Evolutionary conservation across 1,140 invertebrate species (phyloP), one percentile per base, ranked within the genome.

Genomic region (Ooceraea biroi): DNA sequence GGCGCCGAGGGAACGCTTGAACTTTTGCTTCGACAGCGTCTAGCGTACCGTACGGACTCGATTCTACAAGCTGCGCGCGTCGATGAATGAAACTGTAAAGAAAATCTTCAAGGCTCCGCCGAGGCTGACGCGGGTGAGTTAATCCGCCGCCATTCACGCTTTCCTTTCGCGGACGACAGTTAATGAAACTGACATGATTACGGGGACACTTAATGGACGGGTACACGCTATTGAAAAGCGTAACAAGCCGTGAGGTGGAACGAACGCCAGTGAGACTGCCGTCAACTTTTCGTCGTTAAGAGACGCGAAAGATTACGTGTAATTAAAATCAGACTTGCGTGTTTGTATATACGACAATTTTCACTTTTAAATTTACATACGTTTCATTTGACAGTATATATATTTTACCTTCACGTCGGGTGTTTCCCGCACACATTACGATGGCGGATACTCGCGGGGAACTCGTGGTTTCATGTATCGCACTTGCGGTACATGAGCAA

Each of bases 61-160:
- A 86, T 71, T 86, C 86, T 52, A 48, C 11, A 19, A 22, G 30
- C 41, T 52, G 2, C 22, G 2, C 22, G 12, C 1, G 36, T 12
- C 41, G 22, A 87, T 87, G 82, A 87, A 88, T 84, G 82, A 84
- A 71, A 68, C 52, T 60, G 73, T 46, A 55, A 84, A 87, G 73
- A 80, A 84, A 74, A 78, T 84, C 41, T 25, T 65, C 71, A 83
- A 86, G 85, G 80, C 46, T 83, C 17, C 48, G 44, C 17, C 74
- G 61, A 52, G 73, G 12, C 41, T 58, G 71, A 4, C 36, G 1
- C 17, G 36, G 25, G 30, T 55, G 36, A 68, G 17, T 66, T 55
- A 77, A 77, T 66, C 19, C 27, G 41, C 44, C 30, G 60, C 4
- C 14, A 66, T 66, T 58, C 41, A 46, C 72, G 61, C 25, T 74